Evolutionary conservation across 2,113 vertebrate genomes (phyloP).

Genomic region (Pelobates fuscus): DNA sequence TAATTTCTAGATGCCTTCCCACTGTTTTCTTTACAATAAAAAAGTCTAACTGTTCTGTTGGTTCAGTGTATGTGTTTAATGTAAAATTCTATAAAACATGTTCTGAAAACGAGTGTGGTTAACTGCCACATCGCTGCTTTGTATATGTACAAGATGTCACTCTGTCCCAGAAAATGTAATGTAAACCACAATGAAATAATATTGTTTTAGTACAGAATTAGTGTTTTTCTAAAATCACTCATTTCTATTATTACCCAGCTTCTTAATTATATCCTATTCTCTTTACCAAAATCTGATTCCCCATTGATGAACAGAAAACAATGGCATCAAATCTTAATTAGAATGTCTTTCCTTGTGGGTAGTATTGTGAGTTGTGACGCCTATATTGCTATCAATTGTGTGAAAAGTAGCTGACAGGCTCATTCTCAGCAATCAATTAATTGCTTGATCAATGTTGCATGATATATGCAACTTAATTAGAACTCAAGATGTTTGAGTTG

Average conservation of each 20-base stretch:
- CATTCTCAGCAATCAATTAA: slow-evolving; percentile 30
- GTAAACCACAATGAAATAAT: no score
- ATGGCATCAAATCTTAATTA: slow-evolving; percentile 17
- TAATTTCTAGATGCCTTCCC: no score
- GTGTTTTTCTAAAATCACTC: background rate
- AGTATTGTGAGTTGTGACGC: background rate
- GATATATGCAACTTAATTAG: slow-evolving; percentile 44
- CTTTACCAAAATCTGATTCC: background rate
- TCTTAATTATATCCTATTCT: background rate
- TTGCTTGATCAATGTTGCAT: slow-evolving; percentile 37
- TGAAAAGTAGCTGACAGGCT: slow-evolving; percentile 18
- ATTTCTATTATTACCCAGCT: background rate
- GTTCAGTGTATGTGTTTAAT: no score
- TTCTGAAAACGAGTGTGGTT: no score
- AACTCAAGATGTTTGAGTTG: slow-evolving; percentile 7
- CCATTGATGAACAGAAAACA: background rate
- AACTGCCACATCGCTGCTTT: no score
- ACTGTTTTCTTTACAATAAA: no score
- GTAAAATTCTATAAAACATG: no score
- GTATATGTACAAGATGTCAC: no score
- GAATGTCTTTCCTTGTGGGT: slow-evolving; percentile 3
- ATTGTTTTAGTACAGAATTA: no score
- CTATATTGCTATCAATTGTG: slow-evolving; percentile 8
- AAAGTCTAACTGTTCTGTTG: no score
- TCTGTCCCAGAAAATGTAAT: no score